A percentile compares a stretch with the other conserved stretches of the same genome.
These are phyloP conservation scores for Drosophila pseudotalamancana DNA, from an alignment of 2,888 invertebrate species.

Conservation along the genomic window DNA sequence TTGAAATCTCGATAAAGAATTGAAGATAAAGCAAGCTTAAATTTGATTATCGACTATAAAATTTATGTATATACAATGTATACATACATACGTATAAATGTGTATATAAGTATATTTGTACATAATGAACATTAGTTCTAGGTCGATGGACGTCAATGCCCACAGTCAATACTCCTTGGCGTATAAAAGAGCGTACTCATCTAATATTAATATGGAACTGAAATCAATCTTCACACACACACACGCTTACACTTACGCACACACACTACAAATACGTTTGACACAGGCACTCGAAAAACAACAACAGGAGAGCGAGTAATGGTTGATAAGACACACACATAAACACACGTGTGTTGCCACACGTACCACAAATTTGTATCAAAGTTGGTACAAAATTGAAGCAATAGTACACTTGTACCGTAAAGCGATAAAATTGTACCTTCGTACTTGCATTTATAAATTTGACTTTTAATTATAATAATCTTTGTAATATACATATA, in stretches of 20 bases:
- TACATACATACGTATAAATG: neutral
- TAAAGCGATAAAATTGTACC: too few relatives aligned
- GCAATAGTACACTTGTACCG: too few relatives aligned
- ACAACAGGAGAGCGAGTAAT: neutral
- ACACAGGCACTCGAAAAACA: neutral
- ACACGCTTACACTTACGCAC: neutral
- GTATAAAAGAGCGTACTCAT: slow-evolving; percentile 13
- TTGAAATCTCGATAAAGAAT: neutral
- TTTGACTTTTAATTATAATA: too few relatives aligned
- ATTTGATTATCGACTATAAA: too few relatives aligned
- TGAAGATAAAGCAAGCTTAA: neutral
- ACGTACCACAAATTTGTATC: too few relatives aligned
- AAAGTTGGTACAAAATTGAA: too few relatives aligned
- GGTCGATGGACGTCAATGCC: slow-evolving; percentile 28
- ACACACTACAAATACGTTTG: neutral
- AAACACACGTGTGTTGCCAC: too few relatives aligned
- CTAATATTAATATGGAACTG: slow-evolving; percentile 28
- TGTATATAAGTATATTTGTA: neutral
- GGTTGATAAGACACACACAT: too few relatives aligned
- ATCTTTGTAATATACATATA: too few relatives aligned
- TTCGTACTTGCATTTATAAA: too few relatives aligned
- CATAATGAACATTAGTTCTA: slow-evolving; percentile 27
- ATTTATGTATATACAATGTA: too few relatives aligned
- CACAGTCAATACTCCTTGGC: slow-evolving; percentile 38
- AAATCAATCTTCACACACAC: slow-evolving; percentile 39